Evolutionary conservation across 2,113 vertebrate species (phyloP), one percentile per base, ranked within the genome.

Genomic region (Vimba vimba): DNA sequence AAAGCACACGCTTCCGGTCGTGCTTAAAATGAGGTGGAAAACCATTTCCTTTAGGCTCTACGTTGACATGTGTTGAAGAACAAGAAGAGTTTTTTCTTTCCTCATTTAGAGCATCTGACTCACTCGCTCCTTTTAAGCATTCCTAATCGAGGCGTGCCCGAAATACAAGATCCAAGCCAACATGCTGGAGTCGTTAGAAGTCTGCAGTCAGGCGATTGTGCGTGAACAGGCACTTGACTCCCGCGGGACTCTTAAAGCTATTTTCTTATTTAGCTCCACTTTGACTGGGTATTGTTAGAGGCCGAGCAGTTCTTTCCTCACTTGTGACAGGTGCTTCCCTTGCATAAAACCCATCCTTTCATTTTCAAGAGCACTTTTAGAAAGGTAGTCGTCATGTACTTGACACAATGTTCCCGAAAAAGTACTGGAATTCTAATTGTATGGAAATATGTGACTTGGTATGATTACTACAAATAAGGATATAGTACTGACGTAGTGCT

Each of bases 261-360:
- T 90, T 95, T 94, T 94, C 91, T 91, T 86, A 89, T 93, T 95
- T 93, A 94, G 91, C 92, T 94, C 91, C 87, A 82, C 83, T 89
- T 87, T 87, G 75, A 88, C 90, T 87, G 85, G 89, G 89, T 89
- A 89, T 89, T 90, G 87, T 87, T 91, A 93, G 91, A 93, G 92
- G 90, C 91, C 83, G 84, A 89, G 82, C 88, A 91, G 88, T 66
- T 89, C 89, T 83, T 96, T 95, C 94, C 93, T 95, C 83, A 85
- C 88, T 86, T 89, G 91, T 83, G 93, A 91, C 95, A 96, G 94
- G 93, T 96, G 94, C 73, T 96, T 96, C 95, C 95, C 93, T 92
- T 96, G 95, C 94, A 92, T 88, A 19, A 89, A 15, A 92, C 89
- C 78, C 60, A 87, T 87, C 80, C 87, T 75, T 57, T 80, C 69